A percentile compares a stretch with the other conserved stretches of the same genome.
Conservation (phyloP, 2,113 vertebrate genomes). For the Fulica atra region DNA sequence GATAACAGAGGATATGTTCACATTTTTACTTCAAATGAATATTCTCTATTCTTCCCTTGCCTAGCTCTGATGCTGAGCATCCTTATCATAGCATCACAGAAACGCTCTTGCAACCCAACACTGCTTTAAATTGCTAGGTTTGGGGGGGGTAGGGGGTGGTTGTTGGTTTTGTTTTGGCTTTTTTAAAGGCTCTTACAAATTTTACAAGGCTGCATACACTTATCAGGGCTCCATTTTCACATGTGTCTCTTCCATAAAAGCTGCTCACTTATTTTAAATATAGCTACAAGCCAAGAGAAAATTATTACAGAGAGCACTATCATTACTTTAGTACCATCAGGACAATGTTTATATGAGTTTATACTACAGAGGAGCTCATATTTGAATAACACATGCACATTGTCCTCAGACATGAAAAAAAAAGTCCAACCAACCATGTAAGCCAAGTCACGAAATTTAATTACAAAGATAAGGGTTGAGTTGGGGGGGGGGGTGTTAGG, state of each 20-base stretch:
- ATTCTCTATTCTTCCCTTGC: not conserved
- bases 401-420: slow-evolving; percentile 47
- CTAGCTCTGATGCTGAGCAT: not conserved
- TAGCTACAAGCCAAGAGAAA: slow-evolving; percentile 30
- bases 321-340: slow-evolving; percentile 35
- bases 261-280: slow-evolving; percentile 54
- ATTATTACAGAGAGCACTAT: slow-evolving; percentile 4
- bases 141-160: no score
- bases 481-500: no score
- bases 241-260: not conserved
- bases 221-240: slow-evolving; percentile 28
- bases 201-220: slow-evolving; percentile 8
- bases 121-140: not conserved
- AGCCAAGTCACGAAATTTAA: slow-evolving; percentile 78
- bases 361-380: slow-evolving; percentile 61
- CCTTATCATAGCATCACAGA: not conserved
- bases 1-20: not conserved
- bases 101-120: not conserved
- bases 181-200: slow-evolving; percentile 23
- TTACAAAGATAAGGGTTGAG: slow-evolving; percentile 77
- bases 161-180: not conserved
- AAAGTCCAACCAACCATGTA: slow-evolving; percentile 46
- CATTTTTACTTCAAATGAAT: not conserved
- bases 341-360: slow-evolving; percentile 44
- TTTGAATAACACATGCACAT: slow-evolving; percentile 68